A percentile compares a stretch with the other conserved stretches of the same genome.
Evolutionary conservation across 2,113 vertebrate species (phyloP).

Genomic region (Corydoras maculifer): DNA sequence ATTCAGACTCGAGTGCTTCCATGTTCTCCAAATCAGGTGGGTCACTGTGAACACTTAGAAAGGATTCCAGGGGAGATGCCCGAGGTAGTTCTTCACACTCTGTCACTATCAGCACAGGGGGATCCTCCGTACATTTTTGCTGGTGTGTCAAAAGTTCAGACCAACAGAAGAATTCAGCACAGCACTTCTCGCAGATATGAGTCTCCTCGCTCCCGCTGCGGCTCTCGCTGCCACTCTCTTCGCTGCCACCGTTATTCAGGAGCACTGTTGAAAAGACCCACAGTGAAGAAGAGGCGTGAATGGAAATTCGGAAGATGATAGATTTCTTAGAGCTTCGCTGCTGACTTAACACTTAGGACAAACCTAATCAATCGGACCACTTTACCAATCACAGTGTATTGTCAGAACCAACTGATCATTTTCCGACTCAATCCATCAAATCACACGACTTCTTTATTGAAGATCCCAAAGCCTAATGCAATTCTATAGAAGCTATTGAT

Average conservation of each 20-base stretch:
- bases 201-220: slow-evolving; percentile 75
- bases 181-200: slow-evolving; percentile 81
- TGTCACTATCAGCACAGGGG: slow-evolving; percentile 76
- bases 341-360: slow-evolving; percentile 60
- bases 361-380: slow-evolving; percentile 73
- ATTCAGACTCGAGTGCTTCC: slow-evolving; percentile 58
- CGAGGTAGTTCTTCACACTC: slow-evolving; percentile 69
- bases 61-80: slow-evolving; percentile 69
- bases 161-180: slow-evolving; percentile 88
- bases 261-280: slow-evolving; percentile 53
- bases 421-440: slow-evolving; percentile 86
- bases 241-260: slow-evolving; percentile 66
- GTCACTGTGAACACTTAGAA: slow-evolving; percentile 70
- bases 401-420: slow-evolving; percentile 66
- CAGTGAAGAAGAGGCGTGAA: slow-evolving; percentile 47
- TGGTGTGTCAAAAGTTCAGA: slow-evolving; percentile 79
- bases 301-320: slow-evolving; percentile 59
- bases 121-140: slow-evolving; percentile 76
- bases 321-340: slow-evolving; percentile 50
- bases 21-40: slow-evolving; percentile 69
- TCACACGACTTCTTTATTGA: slow-evolving; percentile 93
- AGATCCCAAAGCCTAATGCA: slow-evolving; percentile 98
- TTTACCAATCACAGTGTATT: slow-evolving; percentile 63
- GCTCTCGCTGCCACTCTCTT: slow-evolving; percentile 68
- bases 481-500: slow-evolving; percentile 99